Evolutionary conservation across 2,888 invertebrate genomes (phyloP).

Genomic region (Lamellibrachia satsuma): DNA sequence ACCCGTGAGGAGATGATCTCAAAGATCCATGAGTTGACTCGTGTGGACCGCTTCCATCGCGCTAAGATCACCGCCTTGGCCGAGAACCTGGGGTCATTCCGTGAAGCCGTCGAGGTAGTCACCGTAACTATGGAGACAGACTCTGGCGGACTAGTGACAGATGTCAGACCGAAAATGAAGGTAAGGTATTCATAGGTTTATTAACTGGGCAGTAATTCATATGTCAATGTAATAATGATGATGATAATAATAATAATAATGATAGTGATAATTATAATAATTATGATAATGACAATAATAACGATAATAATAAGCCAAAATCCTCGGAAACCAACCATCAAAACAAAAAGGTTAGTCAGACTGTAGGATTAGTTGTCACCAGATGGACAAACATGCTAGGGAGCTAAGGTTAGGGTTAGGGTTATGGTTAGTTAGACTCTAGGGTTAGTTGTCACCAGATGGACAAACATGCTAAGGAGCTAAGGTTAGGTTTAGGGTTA

Average conservation of each 20-base stretch:
- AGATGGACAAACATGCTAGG: not conserved
- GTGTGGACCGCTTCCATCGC: conserved; percentile 35
- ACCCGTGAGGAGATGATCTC: conserved; percentile 36
- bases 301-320: no score
- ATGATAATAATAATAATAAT: no score
- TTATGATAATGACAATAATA: no score
- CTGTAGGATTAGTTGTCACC: no score
- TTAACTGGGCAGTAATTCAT: not conserved
- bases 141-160: conserved; percentile 29
- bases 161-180: conserved; percentile 30
- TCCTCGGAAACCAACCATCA: no score
- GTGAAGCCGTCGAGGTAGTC: conserved; percentile 39
- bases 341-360: no score
- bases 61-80: conserved; percentile 34
- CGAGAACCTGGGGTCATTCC: conserved; percentile 34
- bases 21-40: conserved; percentile 37
- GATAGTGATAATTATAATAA: no score
- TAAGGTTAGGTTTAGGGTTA: no score
- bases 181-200: conserved; percentile 20
- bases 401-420: no score
- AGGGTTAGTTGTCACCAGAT: no score
- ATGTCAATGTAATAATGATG: not conserved
- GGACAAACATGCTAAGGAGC: no score
- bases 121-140: conserved; percentile 41
- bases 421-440: no score